Percentiles rank a stretch among this genome's conserved stretches.
Evolutionary conservation across 1,140 invertebrate species (phyloP).

Genomic region (Formica selysi): DNA sequence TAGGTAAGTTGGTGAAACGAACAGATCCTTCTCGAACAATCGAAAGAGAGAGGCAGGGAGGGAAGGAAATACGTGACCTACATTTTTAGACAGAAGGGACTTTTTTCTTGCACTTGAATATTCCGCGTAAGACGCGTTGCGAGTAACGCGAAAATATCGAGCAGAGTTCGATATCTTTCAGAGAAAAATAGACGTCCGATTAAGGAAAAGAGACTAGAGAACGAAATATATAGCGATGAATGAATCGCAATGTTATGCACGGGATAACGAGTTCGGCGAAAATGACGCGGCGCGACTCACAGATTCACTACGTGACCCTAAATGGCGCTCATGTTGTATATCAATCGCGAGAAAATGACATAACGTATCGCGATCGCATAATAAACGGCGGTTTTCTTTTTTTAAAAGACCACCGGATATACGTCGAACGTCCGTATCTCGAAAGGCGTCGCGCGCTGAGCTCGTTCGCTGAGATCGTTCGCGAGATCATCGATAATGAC

Average conservation of each 20-base stretch:
- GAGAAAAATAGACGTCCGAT: not conserved
- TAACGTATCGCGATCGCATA: not conserved
- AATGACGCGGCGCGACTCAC: not conserved
- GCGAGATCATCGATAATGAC: constrained; percentile 82
- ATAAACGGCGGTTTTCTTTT: not conserved
- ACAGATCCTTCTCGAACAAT: not conserved
- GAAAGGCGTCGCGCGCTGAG: not conserved
- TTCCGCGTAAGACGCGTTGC: no score
- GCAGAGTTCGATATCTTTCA: not conserved
- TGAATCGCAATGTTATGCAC: constrained; percentile 19
- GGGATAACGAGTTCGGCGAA: constrained; percentile 32
- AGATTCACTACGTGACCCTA: not conserved
- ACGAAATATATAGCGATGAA: not conserved
- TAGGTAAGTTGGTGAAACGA: not conserved
- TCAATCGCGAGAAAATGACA: not conserved
- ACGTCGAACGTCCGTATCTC: not conserved
- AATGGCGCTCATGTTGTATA: not conserved
- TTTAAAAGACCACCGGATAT: not conserved
- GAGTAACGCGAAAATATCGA: not conserved
- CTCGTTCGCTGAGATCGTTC: constrained; percentile 60
- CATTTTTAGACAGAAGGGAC: constrained; percentile 30
- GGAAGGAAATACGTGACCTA: constrained; percentile 5
- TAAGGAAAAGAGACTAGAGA: not conserved
- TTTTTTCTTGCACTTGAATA: not conserved
- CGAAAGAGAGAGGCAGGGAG: not conserved